A percentile compares a stretch with the other conserved stretches of the same genome.
Conservation (phyloP, 2,113 vertebrate genomes). For the Notechis scutatus region DNA sequence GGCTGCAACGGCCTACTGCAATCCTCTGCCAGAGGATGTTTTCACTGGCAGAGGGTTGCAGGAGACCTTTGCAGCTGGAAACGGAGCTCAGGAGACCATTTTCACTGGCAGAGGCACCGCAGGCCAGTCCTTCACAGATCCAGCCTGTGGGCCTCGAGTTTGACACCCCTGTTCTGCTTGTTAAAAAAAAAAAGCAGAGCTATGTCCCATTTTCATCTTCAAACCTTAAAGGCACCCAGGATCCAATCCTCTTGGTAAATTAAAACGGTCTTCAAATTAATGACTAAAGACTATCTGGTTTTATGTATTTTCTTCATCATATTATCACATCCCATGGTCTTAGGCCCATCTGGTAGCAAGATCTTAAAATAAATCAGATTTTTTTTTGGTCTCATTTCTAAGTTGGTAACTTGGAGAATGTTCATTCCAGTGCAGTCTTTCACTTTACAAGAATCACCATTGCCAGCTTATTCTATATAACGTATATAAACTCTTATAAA, state of each 20-base stretch:
- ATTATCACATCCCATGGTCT: not conserved
- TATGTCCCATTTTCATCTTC: not conserved
- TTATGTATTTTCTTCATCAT: not conserved
- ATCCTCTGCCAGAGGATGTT: too few species aligned
- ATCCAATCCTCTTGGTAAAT: not conserved
- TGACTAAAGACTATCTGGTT: not conserved
- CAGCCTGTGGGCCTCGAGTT: too few species aligned
- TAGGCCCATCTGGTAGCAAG: not conserved
- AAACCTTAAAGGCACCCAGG: not conserved
- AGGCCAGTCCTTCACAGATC: too few species aligned
- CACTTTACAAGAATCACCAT: not conserved
- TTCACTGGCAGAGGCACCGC: too few species aligned
- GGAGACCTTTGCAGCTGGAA: too few species aligned
- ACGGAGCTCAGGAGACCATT: too few species aligned
- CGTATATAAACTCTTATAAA: not conserved
- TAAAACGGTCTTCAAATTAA: not conserved
- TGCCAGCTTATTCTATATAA: not conserved
- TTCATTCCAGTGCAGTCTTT: not conserved
- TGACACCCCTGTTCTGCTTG: too few species aligned
- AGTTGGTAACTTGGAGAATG: not conserved
- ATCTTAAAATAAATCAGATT: not conserved
- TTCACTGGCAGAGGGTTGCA: too few species aligned
- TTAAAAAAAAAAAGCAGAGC: not conserved
- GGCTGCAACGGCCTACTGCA: too few species aligned
- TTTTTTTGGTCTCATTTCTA: not conserved